Evolutionary conservation across 2,113 vertebrate genomes (phyloP), one percentile per base, ranked within the genome.

Genomic region (Malaclemys terrapin): DNA sequence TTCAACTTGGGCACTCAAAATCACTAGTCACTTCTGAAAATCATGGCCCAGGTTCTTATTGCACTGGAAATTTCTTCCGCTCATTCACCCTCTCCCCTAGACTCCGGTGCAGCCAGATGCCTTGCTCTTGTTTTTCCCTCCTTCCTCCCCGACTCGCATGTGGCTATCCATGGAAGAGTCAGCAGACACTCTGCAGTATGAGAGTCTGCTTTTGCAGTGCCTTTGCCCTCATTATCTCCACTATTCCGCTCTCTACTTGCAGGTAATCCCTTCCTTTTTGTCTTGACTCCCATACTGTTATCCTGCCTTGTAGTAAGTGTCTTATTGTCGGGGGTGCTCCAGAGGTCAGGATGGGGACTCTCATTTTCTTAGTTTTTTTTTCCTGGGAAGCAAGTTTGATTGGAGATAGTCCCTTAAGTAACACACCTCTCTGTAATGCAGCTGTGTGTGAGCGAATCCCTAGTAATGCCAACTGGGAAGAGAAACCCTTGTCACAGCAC

Each of bases 311-410:
- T 96, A 91, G 49, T 95, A 85, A 84, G n/a, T 93, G 84, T 94
- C 96, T 95, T 93, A 94, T 59, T 76, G n/a, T 87, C 31, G 4
- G 53, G 57, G 65, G 31, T 95, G 91, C 96, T 93, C 1, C 0
- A 24, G 83, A 96, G 92, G 95, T 96, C 88, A 59, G 82, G 65
- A 10, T 92, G 88, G 52, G 82, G 88, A 65, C 93, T 90, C 88
- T 96, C 84, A 90, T 96, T 59, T 88, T 93, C 94, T 95, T 87
- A 94, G 88, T 89, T 89, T 76, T 83, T 83, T 94, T 96, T 97
- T 95, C 92, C 75, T 89, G 42, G 56, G 95, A 95, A 96, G 42
- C 13, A 57, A 42, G 12, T 0, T 78, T 88, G 85, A 89, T 88
- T 88, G 50, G 19, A 80, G 89, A 2, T 52, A 20, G 79, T 95